Base-by-base conservation (phyloP, 37 sponge, comb jelly and placozoan species). In the Eunapius fragilis region DNA sequence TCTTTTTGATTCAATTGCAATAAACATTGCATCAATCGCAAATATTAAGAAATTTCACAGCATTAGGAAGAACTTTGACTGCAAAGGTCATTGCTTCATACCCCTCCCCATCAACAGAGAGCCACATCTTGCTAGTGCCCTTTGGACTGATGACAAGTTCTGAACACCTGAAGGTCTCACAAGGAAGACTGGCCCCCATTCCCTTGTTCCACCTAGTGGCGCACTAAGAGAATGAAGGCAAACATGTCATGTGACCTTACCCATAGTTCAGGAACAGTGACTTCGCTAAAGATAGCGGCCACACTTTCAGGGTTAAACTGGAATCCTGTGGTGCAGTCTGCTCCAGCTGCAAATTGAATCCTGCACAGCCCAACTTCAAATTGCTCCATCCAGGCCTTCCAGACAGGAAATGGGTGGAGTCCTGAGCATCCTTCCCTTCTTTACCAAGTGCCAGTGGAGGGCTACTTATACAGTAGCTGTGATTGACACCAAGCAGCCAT, bases 101-200 rank as follows among this genome's bases (percentile, higher is more conserved):
- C 0, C 37, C 74, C 67, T 94, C 94, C 4, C 94, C 94, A 73
- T 94, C 94, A 17, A 94, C 79, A 82, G 75, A 85, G 26, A 89
- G 69, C 94, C 94, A 94, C 22, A 73, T 73, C 81, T 75, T 69
- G 9, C 2, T 34, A 2, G 17, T 25, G 37, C 24, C 9, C 26
- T 71, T 38, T 0, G 77, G 81, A 9, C 72, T 68, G 11, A 87
- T 41, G 6, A 87, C 70, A 2, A 76, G 24, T 67, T 78, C 69
- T 30, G 72, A 37, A 17, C 30, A 36, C 13, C 37, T 28, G 28
- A 84, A 34, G 19, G 1, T 13, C n/a, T 31, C 30, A 25, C 71
- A 35, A 58, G 82, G 72, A 4, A 77, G 78, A 2, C 2, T 9
- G 11, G 67, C 2, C 31, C 24, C 32, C 14, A 37, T 2, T 13